Conservation (phyloP, 2,888 invertebrate genomes). For the Chloroclystis v-ata region DNA sequence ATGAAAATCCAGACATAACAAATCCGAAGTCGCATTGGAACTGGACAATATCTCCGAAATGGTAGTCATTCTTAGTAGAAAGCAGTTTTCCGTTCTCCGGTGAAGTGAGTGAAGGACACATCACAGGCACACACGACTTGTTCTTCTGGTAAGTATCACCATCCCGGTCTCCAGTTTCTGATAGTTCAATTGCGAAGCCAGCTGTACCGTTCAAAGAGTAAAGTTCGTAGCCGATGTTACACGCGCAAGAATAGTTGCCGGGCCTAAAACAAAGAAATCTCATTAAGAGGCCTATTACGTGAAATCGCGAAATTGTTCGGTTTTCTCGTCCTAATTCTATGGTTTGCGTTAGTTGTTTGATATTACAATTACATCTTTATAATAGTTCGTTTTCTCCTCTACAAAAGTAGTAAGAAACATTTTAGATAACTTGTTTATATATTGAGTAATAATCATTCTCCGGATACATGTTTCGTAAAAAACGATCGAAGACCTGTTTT, state of each 20-base stretch:
- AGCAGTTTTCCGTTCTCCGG: constrained; percentile 92
- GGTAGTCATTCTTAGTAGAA: constrained; percentile 88
- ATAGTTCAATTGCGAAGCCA: constrained; percentile 86
- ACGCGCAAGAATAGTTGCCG: constrained; percentile 91
- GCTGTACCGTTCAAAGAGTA: constrained; percentile 93
- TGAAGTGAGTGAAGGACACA: constrained; percentile 87
- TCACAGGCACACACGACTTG: constrained; percentile 95
- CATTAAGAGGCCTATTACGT: too few relatives aligned
- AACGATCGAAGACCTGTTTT: too few relatives aligned
- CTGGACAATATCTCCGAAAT: constrained; percentile 92
- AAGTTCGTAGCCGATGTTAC: constrained; percentile 94
- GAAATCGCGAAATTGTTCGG: too few relatives aligned
- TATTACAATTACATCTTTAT: too few relatives aligned
- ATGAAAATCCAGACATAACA: constrained; percentile 91
- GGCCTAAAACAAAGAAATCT: constrained; percentile 71
- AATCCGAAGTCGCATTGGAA: constrained; percentile 98
- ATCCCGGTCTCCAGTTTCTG: constrained; percentile 91
- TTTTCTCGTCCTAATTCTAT: too few relatives aligned
- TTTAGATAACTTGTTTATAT: too few relatives aligned
- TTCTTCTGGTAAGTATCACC: constrained; percentile 93
- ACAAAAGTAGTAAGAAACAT: too few relatives aligned
- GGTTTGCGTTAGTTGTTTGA: too few relatives aligned
- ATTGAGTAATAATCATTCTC: too few relatives aligned
- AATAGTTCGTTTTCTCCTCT: too few relatives aligned
- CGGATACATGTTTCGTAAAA: too few relatives aligned